A percentile compares a stretch with the other conserved stretches of the same genome.
phyloP scores from a whole-genome alignment of 2,113 vertebrate species.

The Cyanoderma ruficeps region DNA sequence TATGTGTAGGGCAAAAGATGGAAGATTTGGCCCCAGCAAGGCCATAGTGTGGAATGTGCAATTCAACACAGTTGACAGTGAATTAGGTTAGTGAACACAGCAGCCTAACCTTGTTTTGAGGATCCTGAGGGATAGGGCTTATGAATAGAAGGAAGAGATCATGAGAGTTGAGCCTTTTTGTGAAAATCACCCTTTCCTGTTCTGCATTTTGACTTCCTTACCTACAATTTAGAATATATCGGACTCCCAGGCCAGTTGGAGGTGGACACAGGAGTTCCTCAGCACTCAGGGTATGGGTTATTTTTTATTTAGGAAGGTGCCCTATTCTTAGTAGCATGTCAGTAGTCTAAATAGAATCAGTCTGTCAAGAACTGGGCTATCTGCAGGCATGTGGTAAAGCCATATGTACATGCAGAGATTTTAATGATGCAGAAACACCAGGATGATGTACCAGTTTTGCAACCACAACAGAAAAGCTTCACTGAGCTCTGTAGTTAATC shows the following conservation, averaged over 20 bases:
- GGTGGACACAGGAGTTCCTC: background rate
- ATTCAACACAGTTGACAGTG: background rate
- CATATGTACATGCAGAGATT: conserved; percentile 9
- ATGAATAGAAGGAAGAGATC: background rate
- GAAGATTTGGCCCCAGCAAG: background rate
- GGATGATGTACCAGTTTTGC: background rate
- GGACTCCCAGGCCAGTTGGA: background rate
- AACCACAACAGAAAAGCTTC: background rate
- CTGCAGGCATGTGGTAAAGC: background rate
- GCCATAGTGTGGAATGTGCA: background rate
- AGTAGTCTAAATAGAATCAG: background rate
- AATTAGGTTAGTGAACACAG: background rate
- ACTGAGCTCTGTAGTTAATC: background rate
- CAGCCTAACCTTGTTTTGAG: background rate
- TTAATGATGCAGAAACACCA: conserved; percentile 5
- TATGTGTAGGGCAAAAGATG: background rate
- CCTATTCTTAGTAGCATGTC: background rate
- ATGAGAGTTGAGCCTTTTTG: background rate
- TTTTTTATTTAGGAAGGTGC: background rate
- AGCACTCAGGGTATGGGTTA: background rate
- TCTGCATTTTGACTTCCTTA: background rate
- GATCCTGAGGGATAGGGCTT: background rate
- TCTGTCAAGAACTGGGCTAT: background rate
- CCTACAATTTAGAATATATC: background rate
- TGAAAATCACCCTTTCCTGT: background rate